Conservation (phyloP, 2,797 vertebrate species). For the Thalassophryne amazonica region DNA sequence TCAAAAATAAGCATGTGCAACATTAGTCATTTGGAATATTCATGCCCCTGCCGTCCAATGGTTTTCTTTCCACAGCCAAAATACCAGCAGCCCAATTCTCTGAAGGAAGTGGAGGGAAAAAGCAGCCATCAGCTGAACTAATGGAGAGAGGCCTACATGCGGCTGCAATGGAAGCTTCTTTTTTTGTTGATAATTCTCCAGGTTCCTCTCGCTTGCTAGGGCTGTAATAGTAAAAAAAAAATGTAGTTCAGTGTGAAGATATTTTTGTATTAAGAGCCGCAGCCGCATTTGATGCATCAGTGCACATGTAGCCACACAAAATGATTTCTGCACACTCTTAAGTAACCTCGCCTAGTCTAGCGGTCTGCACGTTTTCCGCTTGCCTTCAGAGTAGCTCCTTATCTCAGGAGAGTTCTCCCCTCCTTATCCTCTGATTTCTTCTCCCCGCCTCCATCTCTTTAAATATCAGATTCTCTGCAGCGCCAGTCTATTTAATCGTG, state of each 20-base stretch:
- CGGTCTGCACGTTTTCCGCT: constrained; percentile 4
- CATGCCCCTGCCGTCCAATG: constrained; percentile 69
- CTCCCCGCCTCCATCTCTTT: constrained; percentile 30
- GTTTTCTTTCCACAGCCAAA: constrained; percentile 69
- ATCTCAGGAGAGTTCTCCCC: neutral
- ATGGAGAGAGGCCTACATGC: constrained; percentile 35
- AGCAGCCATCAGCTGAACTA: constrained; percentile 57
- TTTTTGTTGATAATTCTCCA: constrained; percentile 3
- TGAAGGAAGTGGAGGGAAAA: constrained; percentile 46
- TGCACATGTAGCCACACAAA: constrained; percentile 7
- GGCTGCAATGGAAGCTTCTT: constrained; percentile 27
- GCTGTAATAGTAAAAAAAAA: constrained; percentile 64
- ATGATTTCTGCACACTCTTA: constrained; percentile 33
- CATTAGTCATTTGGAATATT: constrained; percentile 82
- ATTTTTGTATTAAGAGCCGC: constrained; percentile 40
- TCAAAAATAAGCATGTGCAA: constrained; percentile 80
- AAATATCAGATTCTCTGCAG: constrained; percentile 21
- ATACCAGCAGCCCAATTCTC: constrained; percentile 65
- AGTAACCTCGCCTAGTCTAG: constrained; percentile 22
- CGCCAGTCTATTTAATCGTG: constrained; percentile 40
- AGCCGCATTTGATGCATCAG: constrained; percentile 24
- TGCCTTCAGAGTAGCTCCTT: constrained; percentile 14
- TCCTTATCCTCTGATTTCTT: constrained; percentile 18
- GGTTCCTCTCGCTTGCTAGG: constrained; percentile 28
- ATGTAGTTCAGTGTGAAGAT: constrained; percentile 36